Percentiles rank a stretch among this genome's conserved stretches.
phyloP scores from a whole-genome alignment of 2,797 vertebrate genomes.

The Paramormyrops hopkinsi region DNA sequence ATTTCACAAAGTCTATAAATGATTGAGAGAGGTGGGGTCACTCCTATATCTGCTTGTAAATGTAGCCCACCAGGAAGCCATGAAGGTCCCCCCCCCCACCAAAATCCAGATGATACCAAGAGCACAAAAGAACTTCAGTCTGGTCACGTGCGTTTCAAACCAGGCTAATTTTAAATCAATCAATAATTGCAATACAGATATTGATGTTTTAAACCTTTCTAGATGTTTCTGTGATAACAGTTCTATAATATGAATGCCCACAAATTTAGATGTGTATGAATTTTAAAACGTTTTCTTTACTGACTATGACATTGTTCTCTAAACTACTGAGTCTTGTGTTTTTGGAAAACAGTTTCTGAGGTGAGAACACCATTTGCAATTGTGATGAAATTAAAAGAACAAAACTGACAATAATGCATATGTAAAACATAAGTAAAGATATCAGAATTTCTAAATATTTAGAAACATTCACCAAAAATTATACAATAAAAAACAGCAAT shows the following conservation, averaged over 20 bases:
- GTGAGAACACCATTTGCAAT: not conserved
- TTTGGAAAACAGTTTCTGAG: not conserved
- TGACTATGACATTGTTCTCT: not conserved
- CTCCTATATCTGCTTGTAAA: not conserved
- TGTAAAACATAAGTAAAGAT: not conserved
- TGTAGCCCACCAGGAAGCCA: not conserved
- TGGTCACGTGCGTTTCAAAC: not conserved
- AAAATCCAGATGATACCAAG: not conserved
- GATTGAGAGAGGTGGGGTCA: slow-evolving; percentile 13
- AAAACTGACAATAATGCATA: not conserved
- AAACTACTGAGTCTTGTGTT: not conserved
- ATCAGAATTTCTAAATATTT: not conserved
- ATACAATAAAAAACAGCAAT: not conserved
- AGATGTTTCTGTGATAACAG: not conserved
- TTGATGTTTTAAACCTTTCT: not conserved
- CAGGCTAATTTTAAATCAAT: not conserved
- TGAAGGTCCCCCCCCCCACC: not conserved
- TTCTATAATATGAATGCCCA: not conserved
- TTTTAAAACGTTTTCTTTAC: not conserved
- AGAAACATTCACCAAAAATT: not conserved
- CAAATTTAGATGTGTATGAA: not conserved
- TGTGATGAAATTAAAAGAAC: not conserved
- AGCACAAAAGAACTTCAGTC: not conserved
- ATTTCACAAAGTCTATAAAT: slow-evolving; percentile 2
- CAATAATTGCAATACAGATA: not conserved